These are phyloP conservation scores for Aphelenchoides bicaudatus DNA, from an alignment of 2,888 invertebrate species.

Conservation along the genomic window DNA sequence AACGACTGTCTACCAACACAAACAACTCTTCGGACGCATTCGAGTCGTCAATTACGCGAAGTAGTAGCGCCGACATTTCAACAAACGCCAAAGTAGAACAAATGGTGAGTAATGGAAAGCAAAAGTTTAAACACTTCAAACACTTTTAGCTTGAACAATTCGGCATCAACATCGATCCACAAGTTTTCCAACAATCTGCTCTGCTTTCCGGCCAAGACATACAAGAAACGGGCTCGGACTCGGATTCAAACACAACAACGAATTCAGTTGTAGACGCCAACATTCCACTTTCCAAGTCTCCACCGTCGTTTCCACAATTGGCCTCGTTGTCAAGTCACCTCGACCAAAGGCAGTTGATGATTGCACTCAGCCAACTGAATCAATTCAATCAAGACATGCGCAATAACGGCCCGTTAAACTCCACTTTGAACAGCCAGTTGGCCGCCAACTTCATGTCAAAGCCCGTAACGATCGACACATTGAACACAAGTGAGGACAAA, in stretches of 20 bases:
- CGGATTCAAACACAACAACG: conserved; percentile 12
- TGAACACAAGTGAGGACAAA: not conserved
- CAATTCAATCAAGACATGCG: not conserved
- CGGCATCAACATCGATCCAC: conserved; percentile 13
- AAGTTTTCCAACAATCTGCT: not conserved
- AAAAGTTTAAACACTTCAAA: not conserved
- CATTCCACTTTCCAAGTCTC: not conserved
- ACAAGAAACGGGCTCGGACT: conserved; percentile 4
- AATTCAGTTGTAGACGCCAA: not conserved
- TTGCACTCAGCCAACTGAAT: conserved; percentile 14
- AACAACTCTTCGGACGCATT: not conserved
- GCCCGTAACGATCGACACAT: not conserved
- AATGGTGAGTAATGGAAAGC: conserved; percentile 7
- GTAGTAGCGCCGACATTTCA: conserved; percentile 9
- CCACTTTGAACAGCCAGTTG: too few species aligned
- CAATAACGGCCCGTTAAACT: too few species aligned
- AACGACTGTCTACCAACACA: conserved; percentile 16
- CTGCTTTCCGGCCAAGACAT: not conserved
- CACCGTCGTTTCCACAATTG: conserved; percentile 1
- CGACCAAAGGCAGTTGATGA: conserved; percentile 14
- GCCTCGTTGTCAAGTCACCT: not conserved
- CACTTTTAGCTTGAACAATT: conserved; percentile 6
- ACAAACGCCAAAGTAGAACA: conserved; percentile 11
- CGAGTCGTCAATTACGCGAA: conserved; percentile 11
- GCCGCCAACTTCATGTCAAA: too few species aligned